A percentile compares a stretch with the other conserved stretches of the same genome.
Evolutionary conservation across 2,888 invertebrate genomes (phyloP).

Genomic region (Thysanoteuthis rhombus): DNA sequence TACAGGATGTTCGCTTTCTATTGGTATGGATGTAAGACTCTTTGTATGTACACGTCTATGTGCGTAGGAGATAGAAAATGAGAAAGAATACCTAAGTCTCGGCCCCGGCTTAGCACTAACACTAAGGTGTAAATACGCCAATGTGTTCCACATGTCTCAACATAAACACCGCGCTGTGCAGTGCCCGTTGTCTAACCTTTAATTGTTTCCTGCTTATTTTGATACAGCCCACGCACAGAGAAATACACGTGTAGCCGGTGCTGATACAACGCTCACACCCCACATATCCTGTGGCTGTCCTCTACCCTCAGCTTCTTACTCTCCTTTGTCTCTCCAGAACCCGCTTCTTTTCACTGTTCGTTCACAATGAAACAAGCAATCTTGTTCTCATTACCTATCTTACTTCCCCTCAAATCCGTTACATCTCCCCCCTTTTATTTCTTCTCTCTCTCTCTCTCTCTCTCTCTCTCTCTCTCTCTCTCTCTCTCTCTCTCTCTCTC

Average conservation of each 20-base stretch:
- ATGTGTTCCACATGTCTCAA: conserved; percentile 12
- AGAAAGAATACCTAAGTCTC: background rate
- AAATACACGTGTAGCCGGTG: conserved; percentile 12
- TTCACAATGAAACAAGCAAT: background rate
- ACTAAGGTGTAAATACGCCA: background rate
- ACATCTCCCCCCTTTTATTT: background rate
- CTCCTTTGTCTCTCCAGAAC: background rate
- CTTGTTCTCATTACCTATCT: background rate
- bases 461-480: too few relatives aligned
- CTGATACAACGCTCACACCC: background rate
- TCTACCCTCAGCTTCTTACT: background rate
- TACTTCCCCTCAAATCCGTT: background rate
- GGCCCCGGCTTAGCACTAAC: background rate
- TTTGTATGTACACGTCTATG: background rate
- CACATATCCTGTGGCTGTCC: background rate
- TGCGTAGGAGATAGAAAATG: background rate
- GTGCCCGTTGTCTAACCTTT: background rate
- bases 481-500: too few relatives aligned
- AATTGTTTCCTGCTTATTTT: background rate
- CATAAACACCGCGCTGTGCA: background rate
- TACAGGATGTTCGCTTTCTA: background rate
- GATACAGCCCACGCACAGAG: background rate
- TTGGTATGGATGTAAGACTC: background rate
- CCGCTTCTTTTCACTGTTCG: background rate
- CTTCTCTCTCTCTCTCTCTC: too few relatives aligned